phyloP scores from a whole-genome alignment of 1,140 invertebrate genomes.

The Microvelia longipes region DNA sequence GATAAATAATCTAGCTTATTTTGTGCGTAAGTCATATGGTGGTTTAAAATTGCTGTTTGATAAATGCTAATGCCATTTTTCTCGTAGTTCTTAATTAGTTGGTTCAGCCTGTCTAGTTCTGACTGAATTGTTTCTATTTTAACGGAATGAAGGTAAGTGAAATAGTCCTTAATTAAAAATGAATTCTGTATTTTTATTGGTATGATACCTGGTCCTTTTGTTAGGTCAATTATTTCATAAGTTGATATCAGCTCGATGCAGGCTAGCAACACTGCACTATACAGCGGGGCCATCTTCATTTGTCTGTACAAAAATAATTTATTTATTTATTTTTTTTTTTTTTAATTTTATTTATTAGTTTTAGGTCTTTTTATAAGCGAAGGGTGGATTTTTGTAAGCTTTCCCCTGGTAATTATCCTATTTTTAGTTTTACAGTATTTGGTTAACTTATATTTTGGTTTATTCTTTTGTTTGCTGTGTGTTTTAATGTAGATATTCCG shows the following conservation, averaged over 20 bases:
- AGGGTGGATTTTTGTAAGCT: neutral
- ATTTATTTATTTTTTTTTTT: neutral
- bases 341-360: conserved; percentile 2
- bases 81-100: too few relatives aligned
- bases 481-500: conserved; percentile 1
- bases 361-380: too few relatives aligned
- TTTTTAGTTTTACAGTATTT: neutral
- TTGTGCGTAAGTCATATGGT: neutral
- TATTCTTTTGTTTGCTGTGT: neutral
- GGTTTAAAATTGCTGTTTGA: neutral
- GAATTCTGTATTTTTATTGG: conserved; percentile 1
- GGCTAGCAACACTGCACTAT: too few relatives aligned
- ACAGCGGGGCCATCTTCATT: neutral
- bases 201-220: neutral
- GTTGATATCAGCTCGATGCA: too few relatives aligned
- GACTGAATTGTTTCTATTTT: neutral
- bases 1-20: conserved; percentile 1
- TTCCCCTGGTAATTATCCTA: neutral
- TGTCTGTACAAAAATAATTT: neutral
- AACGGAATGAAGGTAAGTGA: neutral
- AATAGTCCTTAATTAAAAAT: neutral
- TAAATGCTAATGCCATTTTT: too few relatives aligned
- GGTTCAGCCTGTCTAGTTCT: neutral
- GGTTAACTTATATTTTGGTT: neutral
- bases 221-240: neutral